Evolutionary conservation across 1,140 invertebrate genomes (phyloP).

Genomic region (Drosophila virilis): DNA sequence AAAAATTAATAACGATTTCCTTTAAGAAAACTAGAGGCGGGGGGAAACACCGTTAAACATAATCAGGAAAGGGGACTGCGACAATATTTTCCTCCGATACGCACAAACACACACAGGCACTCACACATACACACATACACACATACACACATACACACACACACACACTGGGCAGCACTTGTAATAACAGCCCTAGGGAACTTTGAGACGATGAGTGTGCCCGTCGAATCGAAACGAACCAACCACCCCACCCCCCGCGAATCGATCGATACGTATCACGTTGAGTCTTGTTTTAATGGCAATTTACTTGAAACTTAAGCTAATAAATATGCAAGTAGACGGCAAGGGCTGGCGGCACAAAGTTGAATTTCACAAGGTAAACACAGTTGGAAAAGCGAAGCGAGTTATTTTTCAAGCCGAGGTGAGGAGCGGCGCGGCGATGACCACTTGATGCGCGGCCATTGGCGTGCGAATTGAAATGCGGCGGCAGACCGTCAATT

Average conservation of each 20-base stretch:
- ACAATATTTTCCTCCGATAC: constrained; percentile 21
- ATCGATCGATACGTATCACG: not conserved
- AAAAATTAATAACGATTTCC: constrained; percentile 14
- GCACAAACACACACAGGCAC: not conserved
- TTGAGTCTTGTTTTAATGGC: no score
- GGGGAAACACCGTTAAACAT: constrained; percentile 3
- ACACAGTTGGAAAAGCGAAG: constrained; percentile 25
- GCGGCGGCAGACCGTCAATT: constrained; percentile 66
- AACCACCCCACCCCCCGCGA: no score
- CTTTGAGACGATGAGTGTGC: constrained; percentile 42
- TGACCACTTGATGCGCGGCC: constrained; percentile 44
- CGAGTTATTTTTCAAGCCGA: constrained; percentile 16
- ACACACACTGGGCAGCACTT: constrained; percentile 8
- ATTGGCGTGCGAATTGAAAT: constrained; percentile 63
- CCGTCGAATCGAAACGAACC: not conserved
- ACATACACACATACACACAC: not conserved
- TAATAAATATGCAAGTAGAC: not conserved
- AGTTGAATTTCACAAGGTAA: constrained; percentile 46
- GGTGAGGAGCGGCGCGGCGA: not conserved
- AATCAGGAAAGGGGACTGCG: constrained; percentile 6
- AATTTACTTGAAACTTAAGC: no score
- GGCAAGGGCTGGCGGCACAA: not conserved
- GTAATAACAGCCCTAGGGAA: constrained; percentile 32
- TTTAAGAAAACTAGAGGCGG: not conserved
- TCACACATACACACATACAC: not conserved